Evolutionary conservation across 2,113 vertebrate species (phyloP), one percentile per base, ranked within the genome.

Genomic region (Polypterus bichir): DNA sequence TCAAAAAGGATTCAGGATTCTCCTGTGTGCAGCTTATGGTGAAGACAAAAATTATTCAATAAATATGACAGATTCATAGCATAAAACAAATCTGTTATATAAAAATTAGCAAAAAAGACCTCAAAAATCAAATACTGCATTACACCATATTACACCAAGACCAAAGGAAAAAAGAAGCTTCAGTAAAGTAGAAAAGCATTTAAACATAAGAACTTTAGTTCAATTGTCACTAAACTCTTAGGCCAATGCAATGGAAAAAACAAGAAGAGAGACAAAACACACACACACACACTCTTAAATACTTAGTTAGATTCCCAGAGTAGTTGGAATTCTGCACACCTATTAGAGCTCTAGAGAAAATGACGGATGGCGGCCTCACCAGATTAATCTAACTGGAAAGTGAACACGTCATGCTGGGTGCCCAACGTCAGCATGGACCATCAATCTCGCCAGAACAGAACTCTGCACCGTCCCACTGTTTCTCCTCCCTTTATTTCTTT

Each of bases 351-450:
- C 27, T 6, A 9, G 49, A 7, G 49, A 51, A 27, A 55, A 6
- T 63, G 62, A 63, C 51, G 55, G 54, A 63, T 63, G 54, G 55
- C 54, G 54, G 49, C 44, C 48, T 52, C 51, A 47, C 62, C 54
- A 54, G 62, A 63, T 63, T 63, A 63, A 63, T 54, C 55, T 56
- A 47, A 47, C 53, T 48, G 46, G 62, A 52, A 63, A 63, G 48
- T 64, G 56, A 49, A 59, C 47, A 49, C 47, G 48, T 47, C 48
- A n/a, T 52, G 9, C 49, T 52, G 46, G 52, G 60, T 62, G 60
- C 60, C 47, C 49, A 62, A 54, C 51, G 54, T 62, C 60, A 62
- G 60, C 60, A 54, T n/a, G 47, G 49, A 6, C 60, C 60, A 62
- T 62, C 60, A 62, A 62, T 62, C 49, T 62, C 60, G 7, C 60